Percentiles rank a stretch among this genome's conserved stretches.
phyloP scores from a whole-genome alignment of 2,888 invertebrate genomes.

The Notodonta ziczac region DNA sequence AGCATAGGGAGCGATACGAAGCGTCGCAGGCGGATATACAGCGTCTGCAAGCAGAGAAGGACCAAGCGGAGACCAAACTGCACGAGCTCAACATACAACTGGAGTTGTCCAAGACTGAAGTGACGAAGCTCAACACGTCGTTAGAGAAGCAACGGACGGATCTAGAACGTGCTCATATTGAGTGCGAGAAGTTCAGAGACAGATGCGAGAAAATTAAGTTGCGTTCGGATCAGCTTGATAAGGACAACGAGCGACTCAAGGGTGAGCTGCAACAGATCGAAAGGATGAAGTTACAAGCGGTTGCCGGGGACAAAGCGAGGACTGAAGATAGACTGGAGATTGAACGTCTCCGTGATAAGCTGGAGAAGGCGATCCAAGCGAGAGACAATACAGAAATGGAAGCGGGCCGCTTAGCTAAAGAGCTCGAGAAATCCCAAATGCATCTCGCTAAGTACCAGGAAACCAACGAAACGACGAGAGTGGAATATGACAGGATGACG shows the following conservation, averaged over 20 bases:
- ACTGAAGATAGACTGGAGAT: conserved; percentile 91
- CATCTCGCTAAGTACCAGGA: conserved; percentile 93
- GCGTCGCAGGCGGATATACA: conserved; percentile 90
- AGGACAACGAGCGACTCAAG: conserved; percentile 81
- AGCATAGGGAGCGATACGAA: conserved; percentile 91
- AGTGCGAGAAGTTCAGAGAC: conserved; percentile 94
- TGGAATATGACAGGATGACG: conserved; percentile 93
- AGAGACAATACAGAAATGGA: conserved; percentile 94
- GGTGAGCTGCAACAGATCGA: conserved; percentile 88
- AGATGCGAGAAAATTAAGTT: conserved; percentile 93
- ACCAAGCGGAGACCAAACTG: conserved; percentile 88
- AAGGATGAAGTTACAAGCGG: conserved; percentile 88
- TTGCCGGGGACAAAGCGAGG: conserved; percentile 86
- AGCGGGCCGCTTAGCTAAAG: conserved; percentile 92
- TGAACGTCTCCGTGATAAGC: conserved; percentile 92
- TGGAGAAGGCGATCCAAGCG: conserved; percentile 93
- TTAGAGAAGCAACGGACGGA: conserved; percentile 93
- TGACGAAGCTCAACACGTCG: conserved; percentile 88
- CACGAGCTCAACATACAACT: conserved; percentile 93
- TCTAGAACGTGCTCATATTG: conserved; percentile 93
- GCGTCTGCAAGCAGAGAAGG: conserved; percentile 85
- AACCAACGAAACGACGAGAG: conserved; percentile 91
- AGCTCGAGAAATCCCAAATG: conserved; percentile 93
- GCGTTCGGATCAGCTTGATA: conserved; percentile 88
- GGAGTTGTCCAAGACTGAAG: conserved; percentile 91